Evolutionary conservation across 2,888 invertebrate species (phyloP).

Genomic region (Onchidella celtica): DNA sequence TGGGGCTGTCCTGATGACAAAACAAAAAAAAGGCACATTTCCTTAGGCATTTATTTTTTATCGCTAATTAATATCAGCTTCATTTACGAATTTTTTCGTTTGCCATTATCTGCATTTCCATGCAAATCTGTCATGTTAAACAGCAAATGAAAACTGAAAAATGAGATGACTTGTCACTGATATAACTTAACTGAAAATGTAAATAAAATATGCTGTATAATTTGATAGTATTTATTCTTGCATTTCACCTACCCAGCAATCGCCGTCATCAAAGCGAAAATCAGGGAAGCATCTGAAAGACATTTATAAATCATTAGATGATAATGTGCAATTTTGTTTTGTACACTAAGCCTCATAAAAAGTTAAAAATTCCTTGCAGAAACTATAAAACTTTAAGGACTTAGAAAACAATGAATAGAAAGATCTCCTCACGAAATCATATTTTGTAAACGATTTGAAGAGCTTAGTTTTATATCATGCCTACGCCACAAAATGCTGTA

Average conservation of each 20-base stretch:
- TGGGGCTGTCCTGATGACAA: constrained; percentile 43
- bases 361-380: background rate
- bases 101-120: no score
- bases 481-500: no score
- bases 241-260: constrained; percentile 55
- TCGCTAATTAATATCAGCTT: no score
- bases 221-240: no score
- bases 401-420: background rate
- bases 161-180: background rate
- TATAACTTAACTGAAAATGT: no score
- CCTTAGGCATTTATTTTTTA: no score
- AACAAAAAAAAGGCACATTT: background rate
- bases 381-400: background rate
- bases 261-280: constrained; percentile 56
- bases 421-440: background rate
- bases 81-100: no score
- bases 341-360: no score
- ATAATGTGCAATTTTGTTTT: no score
- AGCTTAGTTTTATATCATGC: no score
- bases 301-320: background rate
- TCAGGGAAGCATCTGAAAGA: constrained; percentile 59
- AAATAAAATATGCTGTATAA: no score
- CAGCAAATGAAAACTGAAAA: background rate
- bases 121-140: background rate
- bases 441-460: no score